A percentile compares a stretch with the other conserved stretches of the same genome.
These are phyloP conservation scores for Lagenorhynchus albirostris DNA, from an alignment of 2,113 vertebrate genomes.

Conservation along the genomic window DNA sequence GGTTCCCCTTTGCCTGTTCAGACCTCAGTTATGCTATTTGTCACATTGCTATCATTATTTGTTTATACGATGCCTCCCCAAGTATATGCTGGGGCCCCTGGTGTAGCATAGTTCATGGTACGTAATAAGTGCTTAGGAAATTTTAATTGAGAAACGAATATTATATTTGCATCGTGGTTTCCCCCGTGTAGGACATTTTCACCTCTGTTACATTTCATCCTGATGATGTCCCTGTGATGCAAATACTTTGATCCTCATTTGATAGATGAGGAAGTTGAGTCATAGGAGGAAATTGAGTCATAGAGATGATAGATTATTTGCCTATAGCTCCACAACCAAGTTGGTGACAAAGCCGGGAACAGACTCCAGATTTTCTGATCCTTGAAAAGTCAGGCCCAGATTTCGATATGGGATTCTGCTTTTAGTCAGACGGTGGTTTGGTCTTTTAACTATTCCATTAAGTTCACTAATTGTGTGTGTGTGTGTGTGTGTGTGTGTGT, in stretches of 20 bases:
- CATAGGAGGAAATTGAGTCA: conserved; percentile 13
- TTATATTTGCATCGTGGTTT: neutral
- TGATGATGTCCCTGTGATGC: neutral
- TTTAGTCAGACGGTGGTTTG: neutral
- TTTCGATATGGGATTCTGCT: neutral
- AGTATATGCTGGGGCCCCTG: neutral
- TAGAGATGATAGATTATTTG: conserved; percentile 6
- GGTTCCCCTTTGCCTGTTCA: neutral
- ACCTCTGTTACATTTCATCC: neutral
- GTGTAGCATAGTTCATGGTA: neutral
- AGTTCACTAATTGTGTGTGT: neutral
- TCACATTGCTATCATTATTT: neutral
- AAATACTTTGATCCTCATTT: neutral
- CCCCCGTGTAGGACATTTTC: neutral
- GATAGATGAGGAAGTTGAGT: conserved; percentile 28
- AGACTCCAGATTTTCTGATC: neutral
- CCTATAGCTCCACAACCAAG: neutral
- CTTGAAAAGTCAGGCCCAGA: neutral
- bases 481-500: too few relatives aligned
- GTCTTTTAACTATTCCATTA: neutral
- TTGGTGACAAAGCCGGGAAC: neutral
- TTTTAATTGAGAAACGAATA: neutral
- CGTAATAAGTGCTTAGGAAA: neutral
- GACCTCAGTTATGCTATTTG: neutral
- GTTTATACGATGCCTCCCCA: neutral